Percentiles rank a stretch among this genome's conserved stretches.
Conservation (phyloP, 1,140 invertebrate genomes). For the Bombus waltoni region DNA sequence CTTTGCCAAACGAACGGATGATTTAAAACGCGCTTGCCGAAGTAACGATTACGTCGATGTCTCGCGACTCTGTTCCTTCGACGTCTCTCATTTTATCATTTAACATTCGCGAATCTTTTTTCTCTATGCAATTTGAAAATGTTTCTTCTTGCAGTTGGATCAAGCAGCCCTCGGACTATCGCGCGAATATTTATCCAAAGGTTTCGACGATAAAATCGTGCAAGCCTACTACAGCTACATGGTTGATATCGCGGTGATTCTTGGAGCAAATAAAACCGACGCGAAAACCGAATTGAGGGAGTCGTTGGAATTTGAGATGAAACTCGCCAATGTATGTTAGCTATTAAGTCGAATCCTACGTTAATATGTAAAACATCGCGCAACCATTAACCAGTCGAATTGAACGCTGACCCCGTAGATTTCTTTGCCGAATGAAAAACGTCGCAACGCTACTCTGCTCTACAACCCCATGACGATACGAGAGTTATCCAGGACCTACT, state of each 20-base stretch:
- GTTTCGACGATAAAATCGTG: constrained; percentile 90
- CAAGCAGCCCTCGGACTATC: constrained; percentile 94
- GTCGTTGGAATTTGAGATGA: constrained; percentile 95
- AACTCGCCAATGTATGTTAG: constrained; percentile 92
- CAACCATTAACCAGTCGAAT: too few relatives aligned
- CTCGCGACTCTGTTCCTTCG: not conserved
- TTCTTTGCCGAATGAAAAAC: constrained; percentile 94
- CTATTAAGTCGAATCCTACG: not conserved
- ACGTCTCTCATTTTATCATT: too few relatives aligned
- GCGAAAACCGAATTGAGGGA: constrained; percentile 90
- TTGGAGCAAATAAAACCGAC: constrained; percentile 90
- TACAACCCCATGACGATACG: constrained; percentile 95
- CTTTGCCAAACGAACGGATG: not conserved
- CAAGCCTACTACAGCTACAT: constrained; percentile 92
- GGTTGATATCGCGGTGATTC: constrained; percentile 93
- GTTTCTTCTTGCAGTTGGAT: constrained; percentile 88
- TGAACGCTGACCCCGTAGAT: constrained; percentile 84
- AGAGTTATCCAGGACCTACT: constrained; percentile 89
- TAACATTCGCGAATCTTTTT: not conserved
- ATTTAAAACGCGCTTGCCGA: not conserved
- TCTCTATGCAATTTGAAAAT: too few relatives aligned
- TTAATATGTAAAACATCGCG: accelerated
- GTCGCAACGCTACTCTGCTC: constrained; percentile 93
- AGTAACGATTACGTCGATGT: not conserved
- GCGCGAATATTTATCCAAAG: constrained; percentile 94